Conservation (phyloP, 2,113 vertebrate species). For the Phylloscopus trochilus region DNA sequence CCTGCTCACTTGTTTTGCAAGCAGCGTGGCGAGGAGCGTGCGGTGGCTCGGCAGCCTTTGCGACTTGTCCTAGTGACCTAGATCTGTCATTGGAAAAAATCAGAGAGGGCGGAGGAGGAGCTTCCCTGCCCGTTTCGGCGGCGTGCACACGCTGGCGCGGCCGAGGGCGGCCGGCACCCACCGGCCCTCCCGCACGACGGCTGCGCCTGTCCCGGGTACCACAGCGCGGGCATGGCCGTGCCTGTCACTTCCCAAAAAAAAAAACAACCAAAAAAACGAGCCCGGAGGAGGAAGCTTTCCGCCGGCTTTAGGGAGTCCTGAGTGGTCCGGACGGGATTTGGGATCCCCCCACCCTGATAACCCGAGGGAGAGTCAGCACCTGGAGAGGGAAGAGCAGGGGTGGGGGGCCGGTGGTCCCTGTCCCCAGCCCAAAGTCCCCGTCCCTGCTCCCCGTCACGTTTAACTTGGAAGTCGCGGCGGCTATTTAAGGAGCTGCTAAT, state of each 20-base stretch:
- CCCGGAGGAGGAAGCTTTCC: not conserved
- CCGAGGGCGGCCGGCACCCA: not conserved
- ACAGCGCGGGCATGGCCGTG: accelerated
- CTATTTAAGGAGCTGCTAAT: constrained; percentile 20
- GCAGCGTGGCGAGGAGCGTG: constrained; percentile 41
- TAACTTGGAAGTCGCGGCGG: not conserved
- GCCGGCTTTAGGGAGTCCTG: accelerated
- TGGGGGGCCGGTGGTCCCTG: not conserved
- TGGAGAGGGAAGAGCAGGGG: accelerated
- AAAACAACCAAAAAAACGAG: not conserved
- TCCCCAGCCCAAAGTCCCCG: not conserved
- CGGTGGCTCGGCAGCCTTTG: constrained; percentile 54
- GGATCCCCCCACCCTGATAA: not conserved
- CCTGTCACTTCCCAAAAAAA: not conserved
- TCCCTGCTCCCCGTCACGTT: not conserved
- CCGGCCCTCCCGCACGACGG: not conserved
- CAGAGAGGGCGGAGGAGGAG: constrained; percentile 51
- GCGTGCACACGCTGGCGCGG: not conserved
- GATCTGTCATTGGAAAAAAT: constrained; percentile 68
- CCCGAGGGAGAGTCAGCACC: accelerated
- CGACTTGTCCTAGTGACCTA: constrained; percentile 68
- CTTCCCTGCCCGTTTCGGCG: constrained; percentile 33
- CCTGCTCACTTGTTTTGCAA: constrained; percentile 46
- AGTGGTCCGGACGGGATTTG: not conserved
- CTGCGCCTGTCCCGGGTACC: not conserved